Evolutionary conservation across 2,888 invertebrate species (phyloP).

Genomic region (Dromius quadrimaculatus): DNA sequence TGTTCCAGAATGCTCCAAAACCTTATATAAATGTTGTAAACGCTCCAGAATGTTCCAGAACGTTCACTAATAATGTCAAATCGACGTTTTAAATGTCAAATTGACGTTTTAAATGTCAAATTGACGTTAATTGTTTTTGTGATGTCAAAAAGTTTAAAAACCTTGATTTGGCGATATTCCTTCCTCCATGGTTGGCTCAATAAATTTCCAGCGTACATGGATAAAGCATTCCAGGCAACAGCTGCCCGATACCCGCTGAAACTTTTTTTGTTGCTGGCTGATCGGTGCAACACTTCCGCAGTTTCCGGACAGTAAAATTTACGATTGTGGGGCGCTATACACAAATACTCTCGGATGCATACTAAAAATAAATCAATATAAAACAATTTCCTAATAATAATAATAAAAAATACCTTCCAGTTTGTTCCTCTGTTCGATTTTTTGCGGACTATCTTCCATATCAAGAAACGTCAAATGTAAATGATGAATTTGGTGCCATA

Average conservation of each 20-base stretch:
- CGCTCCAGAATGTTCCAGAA: too few relatives aligned
- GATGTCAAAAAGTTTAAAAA: too few relatives aligned
- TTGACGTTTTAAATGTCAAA: too few relatives aligned
- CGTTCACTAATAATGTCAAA: too few relatives aligned
- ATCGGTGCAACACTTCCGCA: conserved; percentile 79
- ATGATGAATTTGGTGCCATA: conserved; percentile 81
- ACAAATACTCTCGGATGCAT: conserved; percentile 82
- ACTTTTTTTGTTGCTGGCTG: conserved; percentile 76
- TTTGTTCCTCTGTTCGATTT: conserved; percentile 80
- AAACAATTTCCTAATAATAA: too few relatives aligned
- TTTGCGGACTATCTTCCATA: conserved; percentile 83
- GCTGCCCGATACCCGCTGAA: conserved; percentile 87
- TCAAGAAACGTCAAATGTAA: conserved; percentile 84
- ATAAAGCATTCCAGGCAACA: conserved; percentile 86
- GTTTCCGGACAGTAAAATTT: conserved; percentile 85
- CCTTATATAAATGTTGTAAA: too few relatives aligned
- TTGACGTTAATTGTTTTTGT: background rate
- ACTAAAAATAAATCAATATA: conserved; percentile 67
- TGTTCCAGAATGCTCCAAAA: too few relatives aligned
- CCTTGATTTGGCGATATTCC: conserved; percentile 86
- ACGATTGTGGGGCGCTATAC: conserved; percentile 80
- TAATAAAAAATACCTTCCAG: conserved; percentile 75
- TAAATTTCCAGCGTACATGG: conserved; percentile 87
- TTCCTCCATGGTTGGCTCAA: conserved; percentile 90
- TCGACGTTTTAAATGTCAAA: too few relatives aligned